Conservation (phyloP, 2,113 vertebrate species). For the Laterallus jamaicensis region DNA sequence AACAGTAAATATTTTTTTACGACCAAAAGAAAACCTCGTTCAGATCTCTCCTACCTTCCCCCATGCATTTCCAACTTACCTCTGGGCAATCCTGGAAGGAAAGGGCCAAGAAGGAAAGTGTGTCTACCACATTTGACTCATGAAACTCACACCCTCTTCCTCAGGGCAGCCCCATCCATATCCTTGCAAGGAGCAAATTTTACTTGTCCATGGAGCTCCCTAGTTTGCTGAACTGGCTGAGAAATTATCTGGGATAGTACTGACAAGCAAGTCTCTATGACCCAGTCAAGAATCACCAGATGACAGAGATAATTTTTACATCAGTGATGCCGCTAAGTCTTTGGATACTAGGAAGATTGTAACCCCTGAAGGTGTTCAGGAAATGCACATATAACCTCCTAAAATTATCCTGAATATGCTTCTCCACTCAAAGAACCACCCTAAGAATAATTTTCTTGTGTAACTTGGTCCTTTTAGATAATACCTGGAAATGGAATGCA, state of each 20-base stretch:
- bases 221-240: background rate
- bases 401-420: background rate
- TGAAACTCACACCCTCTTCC: fast-evolving
- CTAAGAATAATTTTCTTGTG: background rate
- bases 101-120: background rate
- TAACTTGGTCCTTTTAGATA: background rate
- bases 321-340: background rate
- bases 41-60: background rate
- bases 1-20: background rate
- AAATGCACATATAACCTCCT: background rate
- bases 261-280: background rate
- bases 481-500: background rate
- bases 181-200: background rate
- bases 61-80: background rate
- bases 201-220: background rate
- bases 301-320: background rate
- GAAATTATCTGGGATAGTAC: background rate
- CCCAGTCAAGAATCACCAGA: background rate
- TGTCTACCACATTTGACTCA: background rate
- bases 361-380: background rate
- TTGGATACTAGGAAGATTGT: background rate
- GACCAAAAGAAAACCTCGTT: background rate
- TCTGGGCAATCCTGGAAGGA: background rate
- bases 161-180: background rate
- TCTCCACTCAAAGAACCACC: background rate